Evolutionary conservation across 2,888 invertebrate genomes (phyloP), one percentile per base, ranked within the genome.

Genomic region (Ctena decussata): DNA sequence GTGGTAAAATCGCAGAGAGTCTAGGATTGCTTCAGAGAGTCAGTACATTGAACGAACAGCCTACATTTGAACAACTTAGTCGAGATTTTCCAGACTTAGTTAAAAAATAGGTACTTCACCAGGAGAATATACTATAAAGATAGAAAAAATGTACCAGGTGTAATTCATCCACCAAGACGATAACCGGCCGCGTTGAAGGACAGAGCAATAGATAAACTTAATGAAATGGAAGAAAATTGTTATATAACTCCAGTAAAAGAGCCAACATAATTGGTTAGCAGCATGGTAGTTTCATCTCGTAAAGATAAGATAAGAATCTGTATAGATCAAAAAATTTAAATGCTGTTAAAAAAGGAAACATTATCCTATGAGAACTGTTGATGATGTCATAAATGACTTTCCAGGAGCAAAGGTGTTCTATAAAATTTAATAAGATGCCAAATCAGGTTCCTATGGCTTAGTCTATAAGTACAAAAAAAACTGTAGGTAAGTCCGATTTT

Each of bases 231-330:
- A 60, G 60, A 73, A 57, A 80, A 86, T 65, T 86, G 84, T 0
- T 87, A 85, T 70, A 90, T 89, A 6, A 85, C 86, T 27, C 78
- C 75, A 30, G 89, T 86, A 12, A 35, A 81, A 11, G 72, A 86
- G 35, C 90, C 91, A 39, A 91, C 91, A 15, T 86, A 91, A 76
- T 90, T 90, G 89, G 89, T 91, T 27, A 87, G 87, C 69, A 89
- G 88, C 1, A 91, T 90, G 90, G 90, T 84, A 11, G 86, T 90
- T 0, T 76, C 85, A 3, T 32, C 84, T 11, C 60, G 73, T 49
- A 85, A 86, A 27, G 88, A 87, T 60, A 91, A 91, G 57, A 75
- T 91, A 21, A 74, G 88, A 12, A 90, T 90, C 15, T 91, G 90
- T 46, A 75, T 91, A 15, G 87, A 91, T 71, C 90, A 88, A 84